These are phyloP conservation scores for Tiphia femorata DNA, from an alignment of 2,888 invertebrate genomes.

Conservation along the genomic window DNA sequence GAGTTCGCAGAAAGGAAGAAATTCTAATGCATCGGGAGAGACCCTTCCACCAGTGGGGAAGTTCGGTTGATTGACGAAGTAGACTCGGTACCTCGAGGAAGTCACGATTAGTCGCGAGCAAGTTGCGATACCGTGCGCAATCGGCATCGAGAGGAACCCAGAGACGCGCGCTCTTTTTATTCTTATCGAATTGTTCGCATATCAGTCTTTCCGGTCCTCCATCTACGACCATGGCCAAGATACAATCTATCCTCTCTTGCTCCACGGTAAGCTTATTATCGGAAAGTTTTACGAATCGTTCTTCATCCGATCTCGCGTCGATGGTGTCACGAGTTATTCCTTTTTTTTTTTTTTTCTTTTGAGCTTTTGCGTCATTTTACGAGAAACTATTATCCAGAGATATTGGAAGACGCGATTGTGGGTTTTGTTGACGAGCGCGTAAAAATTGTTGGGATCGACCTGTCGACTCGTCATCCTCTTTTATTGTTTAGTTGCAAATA, in stretches of 20 bases:
- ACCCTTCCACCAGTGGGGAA: no score
- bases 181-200: background rate
- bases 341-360: background rate
- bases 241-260: conserved; percentile 19
- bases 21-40: conserved; percentile 7
- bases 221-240: conserved; percentile 23
- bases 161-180: conserved; percentile 4
- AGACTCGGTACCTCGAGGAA: background rate
- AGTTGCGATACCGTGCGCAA: background rate
- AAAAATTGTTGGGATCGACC: no score
- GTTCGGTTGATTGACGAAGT: background rate
- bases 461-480: no score
- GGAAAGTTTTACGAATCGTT: background rate
- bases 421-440: no score
- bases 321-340: background rate
- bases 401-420: no score
- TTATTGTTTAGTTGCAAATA: no score
- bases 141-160: background rate
- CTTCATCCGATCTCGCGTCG: background rate
- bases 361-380: background rate
- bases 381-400: no score
- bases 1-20: conserved; percentile 28
- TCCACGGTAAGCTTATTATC: conserved; percentile 18
- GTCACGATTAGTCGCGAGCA: conserved; percentile 16
- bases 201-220: background rate